Evolutionary conservation across 2,888 invertebrate genomes (phyloP).

Genomic region (Mythimna ferrago): DNA sequence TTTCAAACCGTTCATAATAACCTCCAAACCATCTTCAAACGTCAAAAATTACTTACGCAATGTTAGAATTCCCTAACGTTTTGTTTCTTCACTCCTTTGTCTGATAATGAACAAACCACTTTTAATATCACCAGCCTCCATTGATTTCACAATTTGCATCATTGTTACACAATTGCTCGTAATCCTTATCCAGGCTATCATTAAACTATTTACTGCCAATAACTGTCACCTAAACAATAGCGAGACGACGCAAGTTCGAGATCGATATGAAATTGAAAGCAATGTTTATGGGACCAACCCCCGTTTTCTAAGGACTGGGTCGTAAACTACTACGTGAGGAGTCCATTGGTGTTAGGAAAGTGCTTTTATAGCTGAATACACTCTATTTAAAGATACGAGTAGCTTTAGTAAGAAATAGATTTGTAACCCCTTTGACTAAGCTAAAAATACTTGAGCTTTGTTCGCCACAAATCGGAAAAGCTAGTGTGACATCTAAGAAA

Average conservation of each 20-base stretch:
- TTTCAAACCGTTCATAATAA: no score
- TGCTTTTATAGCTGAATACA: conserved; percentile 3
- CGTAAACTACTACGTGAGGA: conserved; percentile 41
- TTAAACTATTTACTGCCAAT: conserved; percentile 56
- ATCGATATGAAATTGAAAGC: conserved; percentile 67
- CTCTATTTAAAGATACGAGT: conserved; percentile 17
- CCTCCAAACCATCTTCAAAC: no score
- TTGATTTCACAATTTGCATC: conserved; percentile 18
- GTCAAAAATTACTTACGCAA: no score
- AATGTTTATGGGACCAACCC: conserved; percentile 63
- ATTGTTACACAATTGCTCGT: conserved; percentile 39
- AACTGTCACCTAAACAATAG: conserved; percentile 60
- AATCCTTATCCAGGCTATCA: conserved; percentile 37
- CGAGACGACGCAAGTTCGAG: conserved; percentile 47
- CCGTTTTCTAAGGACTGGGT: conserved; percentile 34
- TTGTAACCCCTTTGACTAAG: neutral
- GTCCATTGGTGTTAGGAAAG: conserved; percentile 36
- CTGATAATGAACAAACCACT: neutral
- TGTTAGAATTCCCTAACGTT: no score
- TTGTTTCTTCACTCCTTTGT: neutral
- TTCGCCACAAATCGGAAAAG: neutral
- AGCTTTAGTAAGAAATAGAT: neutral
- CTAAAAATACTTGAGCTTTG: conserved; percentile 1
- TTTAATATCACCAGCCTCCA: conserved; percentile 11
- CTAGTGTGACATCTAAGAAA: no score